These are phyloP conservation scores for Leptinotarsa tumamoca DNA, from an alignment of 2,888 invertebrate species.

Conservation along the genomic window DNA sequence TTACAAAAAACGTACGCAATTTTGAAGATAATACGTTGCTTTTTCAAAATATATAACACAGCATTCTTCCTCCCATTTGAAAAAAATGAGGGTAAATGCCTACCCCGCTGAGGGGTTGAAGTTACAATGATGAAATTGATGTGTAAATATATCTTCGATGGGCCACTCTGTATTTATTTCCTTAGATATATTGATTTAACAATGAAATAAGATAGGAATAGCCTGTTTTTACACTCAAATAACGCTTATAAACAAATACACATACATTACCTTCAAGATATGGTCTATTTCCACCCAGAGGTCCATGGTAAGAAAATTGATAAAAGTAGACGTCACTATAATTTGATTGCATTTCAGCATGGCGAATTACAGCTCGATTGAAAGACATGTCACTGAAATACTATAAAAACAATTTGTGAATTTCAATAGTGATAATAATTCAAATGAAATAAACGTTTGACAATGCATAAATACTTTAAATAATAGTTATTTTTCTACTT, in stretches of 20 bases:
- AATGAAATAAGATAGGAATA: too few species aligned
- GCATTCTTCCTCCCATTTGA: too few species aligned
- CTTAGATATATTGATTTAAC: too few species aligned
- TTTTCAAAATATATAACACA: too few species aligned
- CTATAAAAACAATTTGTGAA: conserved; percentile 26
- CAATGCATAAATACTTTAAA: not conserved
- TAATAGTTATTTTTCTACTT: not conserved
- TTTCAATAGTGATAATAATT: not conserved
- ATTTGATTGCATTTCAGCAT: conserved; percentile 46
- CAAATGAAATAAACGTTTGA: not conserved
- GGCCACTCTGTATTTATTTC: too few species aligned
- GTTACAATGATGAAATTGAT: too few species aligned
- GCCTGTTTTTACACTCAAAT: not conserved
- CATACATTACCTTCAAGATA: conserved; percentile 39
- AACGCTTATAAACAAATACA: not conserved
- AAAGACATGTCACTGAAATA: conserved; percentile 47
- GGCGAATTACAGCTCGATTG: conserved; percentile 43
- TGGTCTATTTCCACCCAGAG: conserved; percentile 41
- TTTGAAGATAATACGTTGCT: too few species aligned
- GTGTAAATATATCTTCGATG: too few species aligned
- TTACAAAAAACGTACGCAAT: too few species aligned
- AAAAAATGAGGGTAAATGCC: too few species aligned
- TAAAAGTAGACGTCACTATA: conserved; percentile 50
- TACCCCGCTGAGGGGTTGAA: too few species aligned
- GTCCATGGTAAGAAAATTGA: conserved; percentile 50